phyloP scores from a whole-genome alignment of 2,797 vertebrate genomes.

The Myripristis jacobus region DNA sequence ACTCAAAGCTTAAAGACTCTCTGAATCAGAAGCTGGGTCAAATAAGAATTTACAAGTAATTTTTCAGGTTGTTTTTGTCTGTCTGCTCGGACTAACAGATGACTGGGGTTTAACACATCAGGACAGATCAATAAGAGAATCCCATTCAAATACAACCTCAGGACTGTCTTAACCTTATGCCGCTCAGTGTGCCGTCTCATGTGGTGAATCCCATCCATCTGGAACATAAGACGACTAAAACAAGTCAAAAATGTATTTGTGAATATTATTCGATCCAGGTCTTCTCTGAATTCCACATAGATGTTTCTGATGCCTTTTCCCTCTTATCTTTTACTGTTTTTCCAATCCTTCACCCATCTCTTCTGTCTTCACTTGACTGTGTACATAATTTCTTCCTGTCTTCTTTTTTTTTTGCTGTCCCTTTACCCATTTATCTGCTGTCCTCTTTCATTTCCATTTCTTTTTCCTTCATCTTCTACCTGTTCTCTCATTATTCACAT shows the following conservation, averaged over 20 bases:
- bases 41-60: conserved; percentile 29
- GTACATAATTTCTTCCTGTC: conserved; percentile 60
- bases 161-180: conserved; percentile 11
- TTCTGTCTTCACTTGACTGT: conserved; percentile 65
- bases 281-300: conserved; percentile 59
- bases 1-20: conserved; percentile 47
- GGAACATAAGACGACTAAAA: background rate
- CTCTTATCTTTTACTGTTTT: conserved; percentile 68
- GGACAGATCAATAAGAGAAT: background rate
- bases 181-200: conserved; percentile 3
- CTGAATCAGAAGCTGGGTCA: conserved; percentile 44
- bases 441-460: conserved; percentile 34
- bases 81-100: background rate
- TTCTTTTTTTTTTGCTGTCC: conserved; percentile 10
- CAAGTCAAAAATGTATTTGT: conserved; percentile 11
- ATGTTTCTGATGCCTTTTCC: conserved; percentile 70
- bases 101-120: conserved; percentile 7
- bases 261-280: conserved; percentile 48
- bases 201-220: conserved; percentile 19
- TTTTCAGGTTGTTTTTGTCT: background rate
- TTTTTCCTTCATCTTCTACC: conserved; percentile 39
- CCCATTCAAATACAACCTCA: background rate
- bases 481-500: conserved; percentile 27
- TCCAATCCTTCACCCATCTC: conserved; percentile 55
- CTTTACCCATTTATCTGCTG: conserved; percentile 18